Percentiles rank a stretch among this genome's conserved stretches.
These are phyloP conservation scores for Syngnathus typhle DNA, from an alignment of 2,113 vertebrate species.

Conservation along the genomic window DNA sequence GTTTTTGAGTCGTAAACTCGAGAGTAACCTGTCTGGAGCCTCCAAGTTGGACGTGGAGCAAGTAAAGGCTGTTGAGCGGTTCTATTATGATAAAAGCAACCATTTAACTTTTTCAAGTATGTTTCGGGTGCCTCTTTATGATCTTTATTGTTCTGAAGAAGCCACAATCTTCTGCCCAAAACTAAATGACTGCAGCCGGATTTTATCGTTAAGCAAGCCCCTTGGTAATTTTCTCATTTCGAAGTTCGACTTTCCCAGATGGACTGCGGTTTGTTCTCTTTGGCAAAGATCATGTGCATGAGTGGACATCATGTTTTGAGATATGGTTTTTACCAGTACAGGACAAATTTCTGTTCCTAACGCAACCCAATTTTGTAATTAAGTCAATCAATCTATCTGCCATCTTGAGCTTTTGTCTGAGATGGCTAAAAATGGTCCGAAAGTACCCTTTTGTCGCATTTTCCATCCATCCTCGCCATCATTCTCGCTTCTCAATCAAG, in stretches of 20 bases:
- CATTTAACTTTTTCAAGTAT: background rate
- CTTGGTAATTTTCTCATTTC: background rate
- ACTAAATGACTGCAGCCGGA: background rate
- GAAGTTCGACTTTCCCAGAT: slow-evolving; percentile 1
- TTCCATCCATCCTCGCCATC: slow-evolving; percentile 27
- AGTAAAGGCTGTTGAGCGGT: background rate
- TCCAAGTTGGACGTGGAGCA: slow-evolving; percentile 13
- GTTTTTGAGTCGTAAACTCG: slow-evolving; percentile 18
- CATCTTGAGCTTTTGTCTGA: background rate
- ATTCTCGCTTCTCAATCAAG: slow-evolving; percentile 36
- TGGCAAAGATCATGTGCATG: background rate
- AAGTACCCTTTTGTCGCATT: slow-evolving; percentile 29
- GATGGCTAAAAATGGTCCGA: background rate
- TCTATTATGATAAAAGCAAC: background rate
- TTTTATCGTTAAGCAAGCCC: background rate
- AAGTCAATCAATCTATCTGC: background rate
- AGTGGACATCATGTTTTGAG: background rate
- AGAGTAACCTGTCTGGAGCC: slow-evolving; percentile 10
- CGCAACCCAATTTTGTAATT: background rate
- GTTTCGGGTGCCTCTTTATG: background rate
- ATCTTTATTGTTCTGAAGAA: slow-evolving; percentile 4
- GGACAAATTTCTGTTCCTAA: background rate
- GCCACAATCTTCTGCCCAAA: background rate
- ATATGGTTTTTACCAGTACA: background rate
- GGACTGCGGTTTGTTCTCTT: background rate